phyloP scores from a whole-genome alignment of 2,888 invertebrate genomes.

The Sycophila texana region DNA sequence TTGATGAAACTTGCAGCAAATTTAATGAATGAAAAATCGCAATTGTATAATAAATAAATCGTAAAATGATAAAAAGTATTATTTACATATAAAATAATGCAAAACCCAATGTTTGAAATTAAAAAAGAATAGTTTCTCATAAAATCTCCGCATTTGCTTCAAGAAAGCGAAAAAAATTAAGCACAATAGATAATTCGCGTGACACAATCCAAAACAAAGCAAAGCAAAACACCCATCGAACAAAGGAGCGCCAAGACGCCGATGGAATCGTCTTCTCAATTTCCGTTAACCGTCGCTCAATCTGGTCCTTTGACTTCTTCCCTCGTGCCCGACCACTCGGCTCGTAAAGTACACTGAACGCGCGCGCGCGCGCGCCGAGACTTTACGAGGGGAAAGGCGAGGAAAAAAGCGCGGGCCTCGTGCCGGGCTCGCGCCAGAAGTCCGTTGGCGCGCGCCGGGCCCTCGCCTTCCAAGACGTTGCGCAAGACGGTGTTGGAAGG shows the following conservation, averaged over 20 bases:
- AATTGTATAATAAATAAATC: too few species aligned
- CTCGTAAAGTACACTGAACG: too few species aligned
- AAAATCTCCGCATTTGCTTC: background rate
- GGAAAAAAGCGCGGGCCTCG: background rate
- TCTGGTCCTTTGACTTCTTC: background rate
- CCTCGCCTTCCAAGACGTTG: slow-evolving; percentile 67
- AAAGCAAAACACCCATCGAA: slow-evolving; percentile 7
- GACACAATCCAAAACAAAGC: too few species aligned
- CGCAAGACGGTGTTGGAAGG: slow-evolving; percentile 55
- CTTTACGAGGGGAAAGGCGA: too few species aligned
- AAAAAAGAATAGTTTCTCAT: too few species aligned
- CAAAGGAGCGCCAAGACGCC: background rate
- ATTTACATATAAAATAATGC: too few species aligned
- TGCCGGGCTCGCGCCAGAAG: slow-evolving; percentile 60
- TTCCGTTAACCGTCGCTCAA: slow-evolving; percentile 29
- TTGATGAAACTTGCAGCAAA: too few species aligned
- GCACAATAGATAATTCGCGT: background rate
- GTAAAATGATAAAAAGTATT: too few species aligned
- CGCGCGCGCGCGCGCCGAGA: too few species aligned
- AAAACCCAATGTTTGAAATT: too few species aligned
- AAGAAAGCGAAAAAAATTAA: background rate
- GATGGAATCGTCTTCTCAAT: slow-evolving; percentile 1
- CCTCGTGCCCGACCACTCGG: background rate
- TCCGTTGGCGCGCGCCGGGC: slow-evolving; percentile 60
- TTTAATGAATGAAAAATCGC: too few species aligned